Percentiles rank a stretch among this genome's conserved stretches.
phyloP scores from a whole-genome alignment of 2,113 vertebrate species.

The Ovis canadensis region DNA sequence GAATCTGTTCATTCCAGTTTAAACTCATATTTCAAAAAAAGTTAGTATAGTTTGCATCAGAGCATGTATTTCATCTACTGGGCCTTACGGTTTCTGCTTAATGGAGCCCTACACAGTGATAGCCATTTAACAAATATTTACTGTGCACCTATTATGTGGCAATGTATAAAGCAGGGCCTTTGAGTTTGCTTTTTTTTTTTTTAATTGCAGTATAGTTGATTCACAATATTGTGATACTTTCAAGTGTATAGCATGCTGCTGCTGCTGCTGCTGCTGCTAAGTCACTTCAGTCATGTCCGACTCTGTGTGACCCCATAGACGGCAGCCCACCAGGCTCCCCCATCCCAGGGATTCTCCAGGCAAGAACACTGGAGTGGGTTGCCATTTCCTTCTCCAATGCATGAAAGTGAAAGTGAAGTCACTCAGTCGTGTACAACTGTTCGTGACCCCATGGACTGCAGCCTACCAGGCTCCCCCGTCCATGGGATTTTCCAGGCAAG shows the following conservation, averaged over 20 bases:
- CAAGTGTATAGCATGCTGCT: not conserved
- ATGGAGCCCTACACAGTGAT: not conserved
- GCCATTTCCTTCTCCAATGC: no score
- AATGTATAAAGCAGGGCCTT: not conserved
- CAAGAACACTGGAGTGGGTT: no score
- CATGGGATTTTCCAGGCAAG: no score
- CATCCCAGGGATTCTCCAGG: no score
- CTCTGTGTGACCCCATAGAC: no score
- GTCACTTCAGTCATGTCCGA: no score
- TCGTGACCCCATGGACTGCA: no score
- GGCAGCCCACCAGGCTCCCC: no score
- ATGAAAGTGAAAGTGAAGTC: no score
- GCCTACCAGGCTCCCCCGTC: no score
- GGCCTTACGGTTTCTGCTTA: not conserved
- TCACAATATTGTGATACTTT: not conserved
- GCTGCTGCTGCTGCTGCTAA: no score
- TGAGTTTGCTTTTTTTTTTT: not conserved
- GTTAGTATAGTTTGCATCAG: not conserved
- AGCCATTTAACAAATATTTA: not conserved
- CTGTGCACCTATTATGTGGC: not conserved
- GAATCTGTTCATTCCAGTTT: not conserved
- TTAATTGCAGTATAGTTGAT: not conserved
- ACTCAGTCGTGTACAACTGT: no score
- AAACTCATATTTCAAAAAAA: not conserved
- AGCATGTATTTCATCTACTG: not conserved